Conservation (phyloP, 2,113 vertebrate genomes). For the Buteo buteo region DNA sequence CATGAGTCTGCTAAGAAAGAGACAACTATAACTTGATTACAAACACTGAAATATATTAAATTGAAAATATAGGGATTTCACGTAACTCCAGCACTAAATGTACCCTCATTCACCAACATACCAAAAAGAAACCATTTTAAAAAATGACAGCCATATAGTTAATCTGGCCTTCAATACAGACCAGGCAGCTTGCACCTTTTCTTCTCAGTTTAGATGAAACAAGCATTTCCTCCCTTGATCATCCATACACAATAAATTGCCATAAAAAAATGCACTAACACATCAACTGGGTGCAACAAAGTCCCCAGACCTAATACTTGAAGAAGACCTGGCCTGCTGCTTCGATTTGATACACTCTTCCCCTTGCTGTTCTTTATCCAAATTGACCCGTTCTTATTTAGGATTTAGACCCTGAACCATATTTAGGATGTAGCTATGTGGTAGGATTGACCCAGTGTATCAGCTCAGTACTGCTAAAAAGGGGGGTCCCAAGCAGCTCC, state of each 20-base stretch:
- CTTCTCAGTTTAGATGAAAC: not conserved
- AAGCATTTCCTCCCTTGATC: rapidly evolving
- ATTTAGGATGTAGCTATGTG: not conserved
- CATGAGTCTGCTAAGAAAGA: not conserved
- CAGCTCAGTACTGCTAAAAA: not conserved
- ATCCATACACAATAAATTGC: rapidly evolving
- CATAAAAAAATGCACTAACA: rapidly evolving
- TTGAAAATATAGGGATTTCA: rapidly evolving
- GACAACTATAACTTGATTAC: not conserved
- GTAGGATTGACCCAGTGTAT: not conserved
- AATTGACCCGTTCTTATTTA: rapidly evolving
- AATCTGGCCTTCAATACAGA: rapidly evolving
- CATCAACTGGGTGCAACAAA: rapidly evolving
- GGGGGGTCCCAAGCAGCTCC: not conserved
- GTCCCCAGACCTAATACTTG: rapidly evolving
- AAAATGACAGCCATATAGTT: rapidly evolving
- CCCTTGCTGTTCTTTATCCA: not conserved
- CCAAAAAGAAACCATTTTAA: rapidly evolving
- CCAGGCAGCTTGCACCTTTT: not conserved
- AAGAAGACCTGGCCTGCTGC: not conserved
- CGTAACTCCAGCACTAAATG: rapidly evolving
- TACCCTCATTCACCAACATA: not conserved
- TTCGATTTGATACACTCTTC: rapidly evolving
- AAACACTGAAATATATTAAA: rapidly evolving
- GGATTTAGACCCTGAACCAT: not conserved